Evolutionary conservation across 1,140 invertebrate genomes (phyloP), one percentile per base, ranked within the genome.

Genomic region (Bombus confusus): DNA sequence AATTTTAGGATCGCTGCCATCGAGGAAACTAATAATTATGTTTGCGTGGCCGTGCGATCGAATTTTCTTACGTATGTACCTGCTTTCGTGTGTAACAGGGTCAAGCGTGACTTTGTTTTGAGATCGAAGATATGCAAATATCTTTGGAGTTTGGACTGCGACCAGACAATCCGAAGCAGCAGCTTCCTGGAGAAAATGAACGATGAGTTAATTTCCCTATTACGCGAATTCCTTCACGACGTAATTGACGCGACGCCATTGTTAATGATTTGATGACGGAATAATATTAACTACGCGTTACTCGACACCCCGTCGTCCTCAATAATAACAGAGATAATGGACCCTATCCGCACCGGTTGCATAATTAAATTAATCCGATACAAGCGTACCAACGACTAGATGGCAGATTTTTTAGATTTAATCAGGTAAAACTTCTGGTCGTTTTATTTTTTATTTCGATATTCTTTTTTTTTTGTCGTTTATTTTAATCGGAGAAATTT

Each of bases 41-140:
- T 72, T 72, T 31, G 28, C 28, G 47, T 59, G 79, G 8, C 47
- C 68, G 25, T 57, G 34, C 31, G 41, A 80, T 41, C 68, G 37
- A 87, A 66, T 69, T 87, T 88, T 87, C 69, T 75, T 87, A 39
- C 41, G 28, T 62, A n/a, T 59, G 10, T 52, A 66, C n/a, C 39
- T 37, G 18, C 69, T 88, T 75, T 79, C 12, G 43, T n/a, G 77
- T 68, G 66, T 52, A 87, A 86, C 66, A 64, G 75, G 86, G 76
- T 81, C 87, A 88, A 62, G 83, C 57, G 77, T 87, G 87, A 87
- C 87, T 74, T 80, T 87, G 66, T 88, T 85, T 81, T 31, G n/a
- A 81, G 78, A 62, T 79, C 57, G 69, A 37, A 72, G 77, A 68
- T 76, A 88, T 88, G 87, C 72, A 85, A 88, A 72, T 72, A 88